These are phyloP conservation scores for pig (Sus scrofa) DNA, from an alignment of 2,113 vertebrate species.

Conservation along the genomic window DNA sequence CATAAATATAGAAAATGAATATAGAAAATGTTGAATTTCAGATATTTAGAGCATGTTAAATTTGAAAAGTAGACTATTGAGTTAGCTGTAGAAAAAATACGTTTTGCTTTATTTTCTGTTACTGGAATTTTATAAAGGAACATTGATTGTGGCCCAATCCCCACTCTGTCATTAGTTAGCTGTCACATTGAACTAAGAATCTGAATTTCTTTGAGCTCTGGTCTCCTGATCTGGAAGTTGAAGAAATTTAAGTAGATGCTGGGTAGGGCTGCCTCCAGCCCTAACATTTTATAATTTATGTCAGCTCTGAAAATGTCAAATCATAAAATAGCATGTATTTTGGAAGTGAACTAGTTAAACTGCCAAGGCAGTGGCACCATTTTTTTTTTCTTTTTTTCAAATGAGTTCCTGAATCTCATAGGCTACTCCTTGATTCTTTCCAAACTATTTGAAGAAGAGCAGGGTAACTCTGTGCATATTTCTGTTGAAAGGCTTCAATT, in stretches of 20 bases:
- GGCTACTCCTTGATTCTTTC: neutral
- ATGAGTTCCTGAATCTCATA: neutral
- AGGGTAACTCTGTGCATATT: neutral
- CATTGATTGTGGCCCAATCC: neutral
- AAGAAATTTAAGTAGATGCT: constrained; percentile 63
- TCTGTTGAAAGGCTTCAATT: neutral
- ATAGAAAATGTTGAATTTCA: neutral
- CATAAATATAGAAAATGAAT: neutral
- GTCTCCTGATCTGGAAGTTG: constrained; percentile 62
- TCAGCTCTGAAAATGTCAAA: constrained; percentile 46
- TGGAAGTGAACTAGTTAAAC: constrained; percentile 8
- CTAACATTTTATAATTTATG: constrained; percentile 30
- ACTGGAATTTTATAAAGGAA: constrained; percentile 35
- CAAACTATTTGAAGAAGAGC: neutral
- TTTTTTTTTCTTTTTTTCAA: neutral
- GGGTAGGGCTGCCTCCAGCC: neutral
- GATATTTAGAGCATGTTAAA: neutral
- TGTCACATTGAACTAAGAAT: constrained; percentile 41
- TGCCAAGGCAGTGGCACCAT: neutral
- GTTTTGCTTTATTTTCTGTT: constrained; percentile 31
- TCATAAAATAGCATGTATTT: neutral
- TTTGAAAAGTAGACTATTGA: constrained; percentile 5
- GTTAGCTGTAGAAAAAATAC: neutral
- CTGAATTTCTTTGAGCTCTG: constrained; percentile 38
- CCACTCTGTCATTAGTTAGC: neutral